Evolutionary conservation across 1,140 invertebrate species (phyloP), one percentile per base, ranked within the genome.

Genomic region (Drosophila watanabei): DNA sequence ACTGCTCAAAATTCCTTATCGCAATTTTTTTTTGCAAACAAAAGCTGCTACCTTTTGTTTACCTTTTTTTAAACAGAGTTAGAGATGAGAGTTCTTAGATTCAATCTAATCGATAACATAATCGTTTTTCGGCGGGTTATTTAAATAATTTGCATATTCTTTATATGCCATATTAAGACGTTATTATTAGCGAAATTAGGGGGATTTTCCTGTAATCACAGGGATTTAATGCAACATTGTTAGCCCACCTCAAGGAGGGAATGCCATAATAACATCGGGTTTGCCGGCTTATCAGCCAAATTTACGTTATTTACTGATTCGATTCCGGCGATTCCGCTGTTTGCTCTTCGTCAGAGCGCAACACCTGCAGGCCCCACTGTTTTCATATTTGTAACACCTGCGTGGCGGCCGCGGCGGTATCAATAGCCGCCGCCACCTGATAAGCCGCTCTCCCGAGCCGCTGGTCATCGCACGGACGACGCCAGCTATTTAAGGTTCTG

Each of bases 321-420:
- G 37, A 61, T 51, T 56, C 41, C 28, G 49, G 28, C 39, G 11
- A 48, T 24, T 48, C 7, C 63, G 49, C 28, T 78, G 75, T 79
- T 65, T 66, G 39, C 79, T 63, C 56, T 71, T 81, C 54, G 54
- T 56, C 54, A 39, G 20, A 56, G 54, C 54, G 33, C 77, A 85
- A 81, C 80, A 83, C 80, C 80, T 85, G 80, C 81, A 61, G 45
- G 41, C 48, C 14, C 7, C 71, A 70, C 48, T 75, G 71, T 82
- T 57, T 68, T 28, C 70, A 24, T 56, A 51, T 65, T 63, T 79
- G 69, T 84, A 89, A 89, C 82, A 86, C 82, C 82, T 89, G 83
- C 83, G 65, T 86, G 46, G 59, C 41, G 58, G 28, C 28, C 79
- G 37, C 75, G 69, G 20, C 33, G 54, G 54, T 88, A 85, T 80